Base-by-base conservation (phyloP, 2,888 invertebrate genomes). In the Hanleya hanleyi region DNA sequence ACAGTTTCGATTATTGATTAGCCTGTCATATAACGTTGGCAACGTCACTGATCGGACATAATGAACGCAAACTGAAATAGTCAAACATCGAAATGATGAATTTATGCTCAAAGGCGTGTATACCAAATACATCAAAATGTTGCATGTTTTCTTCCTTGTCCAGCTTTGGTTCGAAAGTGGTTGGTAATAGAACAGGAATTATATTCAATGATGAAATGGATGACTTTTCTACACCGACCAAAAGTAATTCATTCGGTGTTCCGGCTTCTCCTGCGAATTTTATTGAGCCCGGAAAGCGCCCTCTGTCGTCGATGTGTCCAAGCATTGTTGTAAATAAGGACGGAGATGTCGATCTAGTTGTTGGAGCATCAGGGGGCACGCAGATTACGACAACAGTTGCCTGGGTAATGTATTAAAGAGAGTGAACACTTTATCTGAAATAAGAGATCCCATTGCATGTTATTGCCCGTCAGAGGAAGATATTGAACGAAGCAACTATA, bases 151-250 rank as follows among this genome's bases (percentile, higher is more conserved):
- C n/a, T 64, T 6, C 70, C 50, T 70, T 57, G 72, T 90, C 91
- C 89, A 97, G 97, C 84, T 96, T 97, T 92, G 98, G 98, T 0
- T 93, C 95, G 26, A 94, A 94, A 74, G 80, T 87, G 1, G 70
- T 84, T 35, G 90, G 90, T 5, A 69, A 51, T 15, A 71, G 81
- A 32, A 89, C 90, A 12, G 98, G 98, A 0, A 95, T 99, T 33
- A 92, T 98, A n/a, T 94, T 97, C 90, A 97, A 97, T 90, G 94
- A 96, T 84, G 95, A 95, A 86, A 97, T 97, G 96, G 96, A 96
- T 83, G 97, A 97, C 88, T 99, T 98, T 90, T 94, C 95, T 0
- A 92, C 94, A 1, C 95, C 95, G 0, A 80, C 87, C 29, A 86
- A 87, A 70, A 83, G 82, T 22, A 88, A 89, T 69, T 73, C 70